Evolutionary conservation across 1,140 invertebrate species (phyloP).

Genomic region (Diploscapter pachys): DNA sequence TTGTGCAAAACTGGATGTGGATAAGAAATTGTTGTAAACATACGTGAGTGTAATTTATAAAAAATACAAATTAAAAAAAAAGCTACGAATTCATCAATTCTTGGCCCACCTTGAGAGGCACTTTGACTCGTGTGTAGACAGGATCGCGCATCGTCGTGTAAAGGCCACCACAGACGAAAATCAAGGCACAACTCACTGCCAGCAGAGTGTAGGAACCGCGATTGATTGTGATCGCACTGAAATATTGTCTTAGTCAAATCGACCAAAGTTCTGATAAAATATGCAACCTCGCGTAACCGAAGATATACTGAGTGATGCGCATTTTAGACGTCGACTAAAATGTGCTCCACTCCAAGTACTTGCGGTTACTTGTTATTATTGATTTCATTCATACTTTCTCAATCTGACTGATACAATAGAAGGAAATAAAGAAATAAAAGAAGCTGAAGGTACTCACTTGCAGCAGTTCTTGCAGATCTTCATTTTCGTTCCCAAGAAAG

Average conservation of each 20-base stretch:
- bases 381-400: no score
- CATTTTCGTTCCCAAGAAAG: neutral
- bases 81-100: no score
- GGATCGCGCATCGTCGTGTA: conserved; percentile 25
- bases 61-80: no score
- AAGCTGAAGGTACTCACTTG: neutral
- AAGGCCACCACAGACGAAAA: conserved; percentile 27
- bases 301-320: no score
- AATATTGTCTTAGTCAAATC: neutral
- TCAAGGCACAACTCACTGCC: conserved; percentile 6
- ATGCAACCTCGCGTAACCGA: no score
- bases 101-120: conserved; percentile 11
- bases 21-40: no score
- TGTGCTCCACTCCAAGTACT: neutral
- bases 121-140: conserved; percentile 11
- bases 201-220: conserved; percentile 10
- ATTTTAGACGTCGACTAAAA: conserved; percentile 1
- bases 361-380: no score
- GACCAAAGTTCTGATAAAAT: no score
- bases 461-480: conserved; percentile 2
- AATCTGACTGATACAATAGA: no score
- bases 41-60: no score
- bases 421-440: no score
- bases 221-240: conserved; percentile 16
- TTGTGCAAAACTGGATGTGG: no score